A percentile compares a stretch with the other conserved stretches of the same genome.
Conservation (phyloP, 2,113 vertebrate genomes). For the Passer domesticus region DNA sequence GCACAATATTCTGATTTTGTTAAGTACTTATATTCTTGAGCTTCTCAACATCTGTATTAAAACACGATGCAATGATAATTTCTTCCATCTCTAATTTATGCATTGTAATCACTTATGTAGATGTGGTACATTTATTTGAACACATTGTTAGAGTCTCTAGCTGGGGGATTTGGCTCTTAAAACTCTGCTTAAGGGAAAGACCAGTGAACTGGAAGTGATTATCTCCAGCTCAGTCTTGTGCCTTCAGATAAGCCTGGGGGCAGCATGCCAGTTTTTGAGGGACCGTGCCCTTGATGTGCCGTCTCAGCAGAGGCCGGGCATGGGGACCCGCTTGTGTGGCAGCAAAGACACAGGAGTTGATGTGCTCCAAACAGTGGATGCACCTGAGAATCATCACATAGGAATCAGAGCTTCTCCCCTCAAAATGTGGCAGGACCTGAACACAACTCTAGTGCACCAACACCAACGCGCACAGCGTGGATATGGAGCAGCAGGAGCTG, state of each 20-base stretch:
- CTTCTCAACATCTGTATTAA: background rate
- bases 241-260: background rate
- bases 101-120: background rate
- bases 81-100: background rate
- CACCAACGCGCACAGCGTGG: too few species aligned
- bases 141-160: background rate
- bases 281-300: background rate
- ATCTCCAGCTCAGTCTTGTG: background rate
- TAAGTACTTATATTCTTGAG: background rate
- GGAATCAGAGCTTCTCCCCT: background rate
- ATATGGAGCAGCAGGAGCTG: background rate
- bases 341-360: background rate
- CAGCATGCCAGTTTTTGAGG: background rate
- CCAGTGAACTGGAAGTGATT: background rate
- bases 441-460: background rate
- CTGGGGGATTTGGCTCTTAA: background rate
- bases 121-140: background rate
- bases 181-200: background rate
- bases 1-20: background rate
- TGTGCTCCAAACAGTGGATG: background rate
- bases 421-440: background rate
- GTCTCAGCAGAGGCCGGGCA: accelerated
- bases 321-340: accelerated
- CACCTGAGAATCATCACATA: background rate
- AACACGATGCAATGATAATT: background rate